Evolutionary conservation across 2,797 vertebrate species (phyloP).

Genomic region (Hirundo rustica): DNA sequence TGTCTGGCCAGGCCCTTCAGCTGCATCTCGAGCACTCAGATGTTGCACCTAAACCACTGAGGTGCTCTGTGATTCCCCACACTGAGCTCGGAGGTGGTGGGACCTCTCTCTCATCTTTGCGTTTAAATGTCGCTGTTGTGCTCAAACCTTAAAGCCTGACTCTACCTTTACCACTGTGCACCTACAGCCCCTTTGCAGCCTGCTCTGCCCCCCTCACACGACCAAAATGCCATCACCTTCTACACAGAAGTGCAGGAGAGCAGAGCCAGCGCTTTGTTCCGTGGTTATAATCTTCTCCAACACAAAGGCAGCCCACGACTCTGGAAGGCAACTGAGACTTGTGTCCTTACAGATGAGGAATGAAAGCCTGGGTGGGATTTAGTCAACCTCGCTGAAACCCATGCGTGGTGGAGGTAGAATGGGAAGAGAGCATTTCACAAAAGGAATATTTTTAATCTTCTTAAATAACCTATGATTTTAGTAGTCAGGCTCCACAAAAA

Average conservation of each 20-base stretch:
- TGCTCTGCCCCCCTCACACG: background rate
- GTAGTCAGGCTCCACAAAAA: background rate
- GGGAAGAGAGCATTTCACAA: background rate
- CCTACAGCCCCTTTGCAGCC: background rate
- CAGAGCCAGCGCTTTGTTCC: background rate
- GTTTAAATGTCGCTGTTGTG: background rate
- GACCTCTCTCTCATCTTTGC: fast-evolving
- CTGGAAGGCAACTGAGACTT: background rate
- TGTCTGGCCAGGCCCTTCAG: background rate
- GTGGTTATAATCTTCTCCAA: background rate
- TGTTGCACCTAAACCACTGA: background rate
- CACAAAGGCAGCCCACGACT: background rate
- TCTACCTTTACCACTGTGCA: fast-evolving
- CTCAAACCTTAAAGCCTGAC: background rate
- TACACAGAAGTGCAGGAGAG: background rate
- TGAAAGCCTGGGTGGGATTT: background rate
- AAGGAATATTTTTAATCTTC: background rate
- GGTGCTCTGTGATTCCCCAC: background rate
- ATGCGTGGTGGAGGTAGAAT: background rate
- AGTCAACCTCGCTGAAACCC: background rate
- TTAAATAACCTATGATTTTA: background rate
- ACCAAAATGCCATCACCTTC: background rate
- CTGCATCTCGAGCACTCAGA: fast-evolving
- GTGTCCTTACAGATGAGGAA: background rate
- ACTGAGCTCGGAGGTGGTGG: fast-evolving